Evolutionary conservation across 2,888 invertebrate species (phyloP).

Genomic region (Ophioninae sp.): DNA sequence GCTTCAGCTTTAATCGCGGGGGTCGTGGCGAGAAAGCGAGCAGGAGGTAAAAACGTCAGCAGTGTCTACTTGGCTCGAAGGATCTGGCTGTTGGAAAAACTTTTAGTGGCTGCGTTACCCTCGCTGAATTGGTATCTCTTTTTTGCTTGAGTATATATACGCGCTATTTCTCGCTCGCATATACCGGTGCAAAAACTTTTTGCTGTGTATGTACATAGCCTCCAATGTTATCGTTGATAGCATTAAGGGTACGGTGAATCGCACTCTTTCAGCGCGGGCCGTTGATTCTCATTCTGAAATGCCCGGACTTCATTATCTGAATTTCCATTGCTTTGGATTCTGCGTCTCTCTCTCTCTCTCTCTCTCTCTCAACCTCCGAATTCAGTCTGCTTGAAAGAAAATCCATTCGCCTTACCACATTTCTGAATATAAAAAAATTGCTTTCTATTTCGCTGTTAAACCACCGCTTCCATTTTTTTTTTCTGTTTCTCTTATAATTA

Average conservation of each 20-base stretch:
- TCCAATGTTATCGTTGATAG: not conserved
- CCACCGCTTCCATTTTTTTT: no score
- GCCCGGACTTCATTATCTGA: not conserved
- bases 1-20: slow-evolving; percentile 57
- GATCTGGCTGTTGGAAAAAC: slow-evolving; percentile 13
- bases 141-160: slow-evolving; percentile 1
- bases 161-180: slow-evolving; percentile 1
- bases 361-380: no score
- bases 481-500: no score
- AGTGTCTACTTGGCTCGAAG: slow-evolving; percentile 13
- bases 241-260: not conserved
- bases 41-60: slow-evolving; percentile 24
- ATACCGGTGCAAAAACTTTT: not conserved
- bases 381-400: no score
- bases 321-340: no score
- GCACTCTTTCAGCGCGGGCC: not conserved
- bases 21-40: slow-evolving; percentile 29
- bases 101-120: slow-evolving; percentile 30
- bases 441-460: no score
- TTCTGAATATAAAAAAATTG: no score
- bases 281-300: not conserved
- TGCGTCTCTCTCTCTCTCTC: no score
- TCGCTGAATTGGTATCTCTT: slow-evolving; percentile 42
- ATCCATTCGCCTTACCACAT: no score
- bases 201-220: not conserved